Conservation (phyloP, 1,140 invertebrate genomes). For the Drosophila santomea region DNA sequence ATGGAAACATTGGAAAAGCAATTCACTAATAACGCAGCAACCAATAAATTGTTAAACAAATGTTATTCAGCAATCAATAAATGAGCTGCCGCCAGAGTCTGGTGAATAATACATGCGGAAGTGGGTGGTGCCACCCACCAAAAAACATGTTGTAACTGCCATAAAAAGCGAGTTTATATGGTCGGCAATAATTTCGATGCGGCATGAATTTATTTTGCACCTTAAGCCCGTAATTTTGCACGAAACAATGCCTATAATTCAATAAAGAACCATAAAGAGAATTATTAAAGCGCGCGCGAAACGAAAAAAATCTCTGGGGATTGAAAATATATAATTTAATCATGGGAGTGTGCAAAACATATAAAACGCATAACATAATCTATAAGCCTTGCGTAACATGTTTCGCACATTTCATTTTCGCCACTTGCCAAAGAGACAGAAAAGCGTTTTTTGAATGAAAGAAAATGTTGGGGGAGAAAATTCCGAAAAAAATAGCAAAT, state of each 20-base stretch:
- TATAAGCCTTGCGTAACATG: conserved; percentile 65
- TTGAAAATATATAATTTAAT: conserved; percentile 39
- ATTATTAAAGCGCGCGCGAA: conserved; percentile 27
- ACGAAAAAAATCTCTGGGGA: conserved; percentile 31
- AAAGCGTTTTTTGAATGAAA: conserved; percentile 40
- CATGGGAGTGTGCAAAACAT: conserved; percentile 7
- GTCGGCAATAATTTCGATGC: conserved; percentile 40
- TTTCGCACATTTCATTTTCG: conserved; percentile 53
- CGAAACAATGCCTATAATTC: conserved; percentile 69
- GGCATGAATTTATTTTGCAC: conserved; percentile 70
- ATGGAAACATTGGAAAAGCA: conserved; percentile 60
- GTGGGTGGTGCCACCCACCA: conserved; percentile 19
- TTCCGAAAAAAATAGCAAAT: conserved; percentile 28
- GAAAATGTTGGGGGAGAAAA: conserved; percentile 17
- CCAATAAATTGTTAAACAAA: conserved; percentile 80
- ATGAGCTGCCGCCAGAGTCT: conserved; percentile 44
- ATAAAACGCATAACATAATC: conserved; percentile 47
- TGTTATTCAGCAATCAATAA: conserved; percentile 80
- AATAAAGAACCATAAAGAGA: conserved; percentile 53
- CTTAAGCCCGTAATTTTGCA: conserved; percentile 69
- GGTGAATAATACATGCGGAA: conserved; percentile 73
- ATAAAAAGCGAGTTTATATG: conserved; percentile 37
- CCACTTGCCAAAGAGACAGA: neutral
- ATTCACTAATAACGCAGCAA: conserved; percentile 51
- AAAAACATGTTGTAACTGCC: conserved; percentile 75